A percentile compares a stretch with the other conserved stretches of the same genome.
phyloP scores from a whole-genome alignment of 2,888 invertebrate species.

The Agonopterix arenella region DNA sequence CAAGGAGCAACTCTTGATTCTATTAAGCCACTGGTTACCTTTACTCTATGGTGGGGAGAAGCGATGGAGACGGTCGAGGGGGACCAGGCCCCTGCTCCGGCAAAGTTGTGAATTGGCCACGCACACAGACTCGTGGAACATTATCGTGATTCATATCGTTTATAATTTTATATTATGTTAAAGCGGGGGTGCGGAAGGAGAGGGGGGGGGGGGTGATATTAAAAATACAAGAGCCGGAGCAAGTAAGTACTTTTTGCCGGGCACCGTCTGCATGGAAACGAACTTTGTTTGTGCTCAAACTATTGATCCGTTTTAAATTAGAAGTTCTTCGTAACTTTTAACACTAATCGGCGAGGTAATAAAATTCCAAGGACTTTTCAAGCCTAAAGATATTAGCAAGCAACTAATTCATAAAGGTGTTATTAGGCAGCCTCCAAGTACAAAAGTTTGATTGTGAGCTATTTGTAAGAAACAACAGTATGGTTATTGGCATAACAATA shows the following conservation, averaged over 20 bases:
- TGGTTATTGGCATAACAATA: too few species aligned
- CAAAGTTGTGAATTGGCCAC: constrained; percentile 72
- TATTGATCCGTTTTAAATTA: constrained; percentile 46
- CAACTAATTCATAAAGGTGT: too few species aligned
- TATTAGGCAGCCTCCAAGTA: too few species aligned
- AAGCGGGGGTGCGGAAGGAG: constrained; percentile 45
- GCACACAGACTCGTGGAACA: constrained; percentile 61
- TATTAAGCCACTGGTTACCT: constrained; percentile 3
- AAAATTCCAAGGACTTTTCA: too few species aligned
- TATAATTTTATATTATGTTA: constrained; percentile 77
- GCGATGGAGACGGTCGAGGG: constrained; percentile 18
- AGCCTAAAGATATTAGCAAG: too few species aligned
- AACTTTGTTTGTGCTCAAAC: constrained; percentile 63
- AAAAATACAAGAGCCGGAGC: constrained; percentile 68
- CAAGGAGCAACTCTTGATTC: too few species aligned
- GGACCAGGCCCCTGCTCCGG: constrained; percentile 39
- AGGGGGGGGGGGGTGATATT: constrained; percentile 50
- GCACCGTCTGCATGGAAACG: constrained; percentile 62
- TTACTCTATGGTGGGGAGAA: constrained; percentile 25
- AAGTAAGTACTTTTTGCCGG: constrained; percentile 54
- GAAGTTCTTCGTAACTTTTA: constrained; percentile 6
- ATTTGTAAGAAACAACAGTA: too few species aligned
- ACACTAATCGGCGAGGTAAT: too few species aligned
- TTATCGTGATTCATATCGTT: constrained; percentile 76
- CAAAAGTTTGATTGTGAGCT: too few species aligned